Conservation (phyloP, 2,113 vertebrate species). For the Scophthalmus maximus region DNA sequence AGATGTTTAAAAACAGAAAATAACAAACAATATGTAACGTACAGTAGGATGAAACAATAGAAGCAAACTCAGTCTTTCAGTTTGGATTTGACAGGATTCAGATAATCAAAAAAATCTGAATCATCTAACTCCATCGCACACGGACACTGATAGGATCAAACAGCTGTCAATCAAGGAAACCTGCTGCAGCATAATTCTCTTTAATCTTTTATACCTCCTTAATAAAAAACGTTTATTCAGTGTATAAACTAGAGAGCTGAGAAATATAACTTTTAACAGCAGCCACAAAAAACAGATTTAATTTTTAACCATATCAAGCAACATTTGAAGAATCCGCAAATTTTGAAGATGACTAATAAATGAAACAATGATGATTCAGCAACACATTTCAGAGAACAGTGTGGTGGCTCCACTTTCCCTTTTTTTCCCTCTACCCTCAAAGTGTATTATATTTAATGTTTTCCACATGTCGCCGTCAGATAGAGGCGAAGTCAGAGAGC, state of each 20-base stretch:
- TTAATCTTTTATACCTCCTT: background rate
- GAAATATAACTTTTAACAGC: no score
- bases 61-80: background rate
- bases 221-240: background rate
- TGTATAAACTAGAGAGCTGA: background rate
- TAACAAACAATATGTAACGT: no score
- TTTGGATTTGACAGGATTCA: background rate
- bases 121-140: no score
- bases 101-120: background rate
- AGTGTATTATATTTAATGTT: conserved; percentile 56
- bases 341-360: background rate
- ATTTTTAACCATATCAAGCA: background rate
- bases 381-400: background rate
- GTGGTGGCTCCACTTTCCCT: background rate
- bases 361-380: background rate
- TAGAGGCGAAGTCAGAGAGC: conserved; percentile 52
- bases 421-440: background rate
- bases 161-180: background rate
- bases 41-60: background rate
- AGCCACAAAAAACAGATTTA: background rate
- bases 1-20: no score
- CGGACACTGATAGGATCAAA: no score
- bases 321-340: background rate
- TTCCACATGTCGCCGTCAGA: conserved; percentile 58
- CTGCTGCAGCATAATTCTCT: background rate